A percentile compares a stretch with the other conserved stretches of the same genome.
Evolutionary conservation across 1,140 invertebrate species (phyloP).

Genomic region (Drosophila tristis): DNA sequence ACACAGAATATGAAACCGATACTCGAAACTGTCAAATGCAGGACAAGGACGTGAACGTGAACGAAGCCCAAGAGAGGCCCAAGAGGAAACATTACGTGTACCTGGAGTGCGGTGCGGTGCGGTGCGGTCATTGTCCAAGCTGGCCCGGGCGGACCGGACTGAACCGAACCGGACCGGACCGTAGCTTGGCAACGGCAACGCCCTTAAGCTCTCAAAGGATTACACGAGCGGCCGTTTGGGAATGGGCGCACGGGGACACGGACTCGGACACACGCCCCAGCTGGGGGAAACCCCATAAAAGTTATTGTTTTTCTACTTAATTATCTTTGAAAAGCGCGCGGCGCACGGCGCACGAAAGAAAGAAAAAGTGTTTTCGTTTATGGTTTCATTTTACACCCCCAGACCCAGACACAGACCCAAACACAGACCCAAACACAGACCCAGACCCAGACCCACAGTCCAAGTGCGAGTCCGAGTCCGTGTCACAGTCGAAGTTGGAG

Average conservation of each 20-base stretch:
- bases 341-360: conserved; percentile 3
- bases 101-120: conserved; percentile 13
- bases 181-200: conserved; percentile 42
- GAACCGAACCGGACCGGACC: conserved; percentile 39
- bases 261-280: conserved; percentile 9
- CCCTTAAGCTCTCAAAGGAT: conserved; percentile 78
- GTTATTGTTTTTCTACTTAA: conserved; percentile 83
- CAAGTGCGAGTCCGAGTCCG: too few relatives aligned
- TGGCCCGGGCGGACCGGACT: conserved; percentile 1
- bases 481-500: too few relatives aligned
- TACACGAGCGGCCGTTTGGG: conserved; percentile 39
- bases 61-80: too few relatives aligned
- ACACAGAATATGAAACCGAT: conserved; percentile 71
- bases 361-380: conserved; percentile 70
- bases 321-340: conserved; percentile 75
- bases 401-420: too few relatives aligned
- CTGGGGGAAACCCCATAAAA: conserved; percentile 78
- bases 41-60: conserved; percentile 8
- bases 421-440: too few relatives aligned
- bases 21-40: conserved; percentile 75
- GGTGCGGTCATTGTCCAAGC: not conserved
- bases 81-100: conserved; percentile 33
- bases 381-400: conserved; percentile 75
- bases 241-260: not conserved
- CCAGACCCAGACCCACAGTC: too few relatives aligned